These are phyloP conservation scores for Simalia tracyae DNA, from an alignment of 2,797 vertebrate genomes.

Conservation along the genomic window DNA sequence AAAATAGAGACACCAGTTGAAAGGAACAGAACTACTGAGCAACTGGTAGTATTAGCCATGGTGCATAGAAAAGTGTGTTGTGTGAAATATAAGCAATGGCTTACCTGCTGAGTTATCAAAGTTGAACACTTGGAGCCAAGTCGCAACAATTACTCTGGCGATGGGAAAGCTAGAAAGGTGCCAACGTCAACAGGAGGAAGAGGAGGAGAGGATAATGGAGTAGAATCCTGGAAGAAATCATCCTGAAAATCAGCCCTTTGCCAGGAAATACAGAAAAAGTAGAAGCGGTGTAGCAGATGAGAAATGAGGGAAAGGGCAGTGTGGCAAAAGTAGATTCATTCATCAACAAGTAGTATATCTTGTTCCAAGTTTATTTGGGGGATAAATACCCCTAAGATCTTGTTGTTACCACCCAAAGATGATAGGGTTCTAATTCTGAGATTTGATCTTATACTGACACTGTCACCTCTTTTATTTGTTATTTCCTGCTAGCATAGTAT, in stretches of 20 bases:
- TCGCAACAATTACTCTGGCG: constrained; percentile 90
- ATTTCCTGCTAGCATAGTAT: neutral
- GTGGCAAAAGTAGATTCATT: neutral
- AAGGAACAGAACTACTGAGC: neutral
- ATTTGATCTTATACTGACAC: neutral
- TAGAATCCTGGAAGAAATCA: constrained; percentile 73
- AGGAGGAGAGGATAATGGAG: constrained; percentile 72
- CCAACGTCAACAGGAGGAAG: constrained; percentile 81
- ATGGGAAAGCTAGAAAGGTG: constrained; percentile 90
- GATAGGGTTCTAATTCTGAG: neutral
- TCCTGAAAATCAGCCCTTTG: constrained; percentile 3
- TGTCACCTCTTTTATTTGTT: neutral
- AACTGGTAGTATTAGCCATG: neutral
- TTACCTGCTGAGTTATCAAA: constrained; percentile 89
- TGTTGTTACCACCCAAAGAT: neutral
- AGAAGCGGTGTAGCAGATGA: neutral
- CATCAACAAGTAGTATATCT: neutral
- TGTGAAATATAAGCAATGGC: neutral
- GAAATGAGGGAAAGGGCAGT: neutral
- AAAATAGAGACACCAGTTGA: no score
- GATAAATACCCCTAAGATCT: neutral
- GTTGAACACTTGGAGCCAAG: constrained; percentile 84
- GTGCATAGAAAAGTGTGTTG: neutral
- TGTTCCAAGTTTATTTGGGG: neutral
- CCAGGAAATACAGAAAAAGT: constrained; percentile 6